Evolutionary conservation across 2,888 invertebrate species (phyloP).

Genomic region (Pandemis cinnamomeana): DNA sequence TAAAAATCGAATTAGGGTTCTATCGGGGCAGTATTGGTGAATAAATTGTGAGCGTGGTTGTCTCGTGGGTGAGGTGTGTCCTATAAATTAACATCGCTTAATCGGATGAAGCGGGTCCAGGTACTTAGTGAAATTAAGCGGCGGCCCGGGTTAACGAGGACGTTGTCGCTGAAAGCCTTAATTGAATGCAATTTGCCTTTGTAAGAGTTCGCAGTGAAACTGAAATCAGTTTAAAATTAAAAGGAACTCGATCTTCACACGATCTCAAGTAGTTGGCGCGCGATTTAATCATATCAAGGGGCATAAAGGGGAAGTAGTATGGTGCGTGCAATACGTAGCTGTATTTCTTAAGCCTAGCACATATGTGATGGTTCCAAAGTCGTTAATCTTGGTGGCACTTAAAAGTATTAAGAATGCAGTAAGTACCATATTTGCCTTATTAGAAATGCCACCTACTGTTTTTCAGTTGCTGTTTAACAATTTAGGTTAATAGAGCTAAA

Average conservation of each 20-base stretch:
- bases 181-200: slow-evolving; percentile 19
- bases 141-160: slow-evolving; percentile 1
- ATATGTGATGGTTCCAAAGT: too few species aligned
- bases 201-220: not conserved
- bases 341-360: too few species aligned
- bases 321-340: not conserved
- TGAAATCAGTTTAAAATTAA: slow-evolving; percentile 6
- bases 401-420: not conserved
- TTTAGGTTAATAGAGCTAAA: too few species aligned
- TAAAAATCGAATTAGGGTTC: not conserved
- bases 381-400: too few species aligned
- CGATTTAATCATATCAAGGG: not conserved
- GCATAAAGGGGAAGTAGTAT: not conserved
- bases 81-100: slow-evolving; percentile 3
- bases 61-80: not conserved
- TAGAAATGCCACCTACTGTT: too few species aligned
- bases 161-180: slow-evolving; percentile 14
- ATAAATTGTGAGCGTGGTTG: not conserved
- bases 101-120: slow-evolving; percentile 13
- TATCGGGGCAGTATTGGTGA: not conserved
- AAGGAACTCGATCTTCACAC: not conserved
- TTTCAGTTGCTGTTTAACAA: too few species aligned
- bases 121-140: slow-evolving; percentile 21
- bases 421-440: too few species aligned
- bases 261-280: not conserved